Evolutionary conservation across 2,113 vertebrate species (phyloP).

Genomic region (Laticauda colubrina): DNA sequence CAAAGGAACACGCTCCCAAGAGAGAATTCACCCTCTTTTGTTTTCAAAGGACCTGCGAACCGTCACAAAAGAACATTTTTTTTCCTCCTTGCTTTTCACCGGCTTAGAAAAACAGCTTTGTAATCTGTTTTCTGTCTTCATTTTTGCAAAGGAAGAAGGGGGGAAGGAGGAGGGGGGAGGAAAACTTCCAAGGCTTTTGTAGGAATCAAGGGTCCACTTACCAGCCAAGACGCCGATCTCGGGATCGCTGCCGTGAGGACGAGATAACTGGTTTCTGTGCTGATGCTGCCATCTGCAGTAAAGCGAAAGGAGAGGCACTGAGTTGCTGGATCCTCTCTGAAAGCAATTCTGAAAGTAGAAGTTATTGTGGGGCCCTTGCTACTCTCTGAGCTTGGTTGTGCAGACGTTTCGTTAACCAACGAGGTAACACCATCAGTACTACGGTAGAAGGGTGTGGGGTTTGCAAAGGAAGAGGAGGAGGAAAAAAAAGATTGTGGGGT

Average conservation of each 20-base stretch:
- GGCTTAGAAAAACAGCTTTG: background rate
- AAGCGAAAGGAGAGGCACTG: background rate
- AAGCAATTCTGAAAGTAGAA: background rate
- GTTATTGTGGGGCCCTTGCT: too few relatives aligned
- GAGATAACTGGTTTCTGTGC: constrained; percentile 81
- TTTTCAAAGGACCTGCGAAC: background rate
- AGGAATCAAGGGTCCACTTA: constrained; percentile 56
- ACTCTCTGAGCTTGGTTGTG: too few relatives aligned
- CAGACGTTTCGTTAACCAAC: too few relatives aligned
- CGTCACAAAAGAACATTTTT: background rate
- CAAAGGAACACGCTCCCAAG: background rate
- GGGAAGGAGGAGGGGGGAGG: background rate
- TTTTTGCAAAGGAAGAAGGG: background rate
- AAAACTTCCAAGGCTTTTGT: background rate
- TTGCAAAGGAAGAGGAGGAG: too few relatives aligned
- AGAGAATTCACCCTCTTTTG: background rate
- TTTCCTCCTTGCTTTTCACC: background rate
- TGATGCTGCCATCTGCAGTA: constrained; percentile 87
- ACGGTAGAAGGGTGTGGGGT: too few relatives aligned
- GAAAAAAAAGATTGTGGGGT: too few relatives aligned
- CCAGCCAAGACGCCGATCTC: constrained; percentile 88
- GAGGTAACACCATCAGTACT: too few relatives aligned
- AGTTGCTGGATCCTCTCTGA: background rate
- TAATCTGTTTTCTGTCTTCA: background rate
- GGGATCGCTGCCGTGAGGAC: constrained; percentile 85